Evolutionary conservation across 2,888 invertebrate genomes (phyloP).

Genomic region (Bimastos eiseni): DNA sequence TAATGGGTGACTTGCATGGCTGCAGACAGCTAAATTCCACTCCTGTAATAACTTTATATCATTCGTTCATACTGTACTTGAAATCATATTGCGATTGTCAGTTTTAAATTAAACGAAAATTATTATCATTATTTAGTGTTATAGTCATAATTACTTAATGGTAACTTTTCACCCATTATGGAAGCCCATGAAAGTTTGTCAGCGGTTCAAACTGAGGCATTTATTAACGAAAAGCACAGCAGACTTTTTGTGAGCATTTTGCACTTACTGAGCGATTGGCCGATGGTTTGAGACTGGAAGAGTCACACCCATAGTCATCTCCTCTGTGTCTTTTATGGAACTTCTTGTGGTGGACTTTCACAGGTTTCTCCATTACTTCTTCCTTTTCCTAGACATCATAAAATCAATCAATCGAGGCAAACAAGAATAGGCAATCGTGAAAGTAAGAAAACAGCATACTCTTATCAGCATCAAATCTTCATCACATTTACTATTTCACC

Average conservation of each 20-base stretch:
- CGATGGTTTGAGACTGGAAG: constrained; percentile 26
- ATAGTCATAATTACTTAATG: no score
- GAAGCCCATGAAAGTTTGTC: not conserved
- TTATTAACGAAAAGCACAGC: not conserved
- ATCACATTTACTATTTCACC: not conserved
- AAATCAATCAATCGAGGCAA: not conserved
- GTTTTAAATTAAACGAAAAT: no score
- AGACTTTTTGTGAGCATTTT: not conserved
- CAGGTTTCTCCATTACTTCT: constrained; percentile 33
- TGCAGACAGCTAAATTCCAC: no score
- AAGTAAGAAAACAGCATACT: not conserved
- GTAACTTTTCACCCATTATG: not conserved
- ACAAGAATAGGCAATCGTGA: not conserved
- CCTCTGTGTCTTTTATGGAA: constrained; percentile 27
- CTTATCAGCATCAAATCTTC: not conserved
- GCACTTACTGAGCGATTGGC: constrained; percentile 7
- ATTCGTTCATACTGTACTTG: no score
- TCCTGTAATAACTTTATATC: no score
- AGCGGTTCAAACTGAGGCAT: not conserved
- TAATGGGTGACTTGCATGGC: no score
- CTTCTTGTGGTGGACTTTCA: constrained; percentile 31
- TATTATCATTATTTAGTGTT: no score
- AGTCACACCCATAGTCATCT: constrained; percentile 19
- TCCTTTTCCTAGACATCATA: constrained; percentile 46
- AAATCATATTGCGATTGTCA: no score